Conservation (phyloP, 2,113 vertebrate genomes). For the Falco punctatus region DNA sequence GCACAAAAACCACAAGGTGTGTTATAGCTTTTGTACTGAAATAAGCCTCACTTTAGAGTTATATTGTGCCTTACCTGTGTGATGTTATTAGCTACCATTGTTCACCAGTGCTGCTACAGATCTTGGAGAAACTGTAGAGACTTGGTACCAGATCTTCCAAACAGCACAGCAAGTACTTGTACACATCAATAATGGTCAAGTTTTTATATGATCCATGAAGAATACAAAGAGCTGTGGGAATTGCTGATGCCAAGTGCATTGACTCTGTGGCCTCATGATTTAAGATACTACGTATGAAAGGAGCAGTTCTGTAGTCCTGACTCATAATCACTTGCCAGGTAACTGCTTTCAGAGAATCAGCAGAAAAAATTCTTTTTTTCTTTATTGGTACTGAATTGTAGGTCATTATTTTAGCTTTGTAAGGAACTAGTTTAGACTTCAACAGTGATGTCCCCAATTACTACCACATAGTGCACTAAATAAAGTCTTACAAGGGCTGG, state of each 20-base stretch:
- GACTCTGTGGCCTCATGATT: background rate
- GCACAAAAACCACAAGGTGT: background rate
- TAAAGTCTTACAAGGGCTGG: background rate
- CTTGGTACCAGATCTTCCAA: background rate
- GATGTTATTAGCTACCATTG: background rate
- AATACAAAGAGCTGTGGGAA: background rate
- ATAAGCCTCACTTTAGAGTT: background rate
- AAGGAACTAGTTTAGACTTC: background rate
- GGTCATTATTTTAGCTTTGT: background rate
- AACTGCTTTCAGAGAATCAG: background rate
- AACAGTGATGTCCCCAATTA: background rate
- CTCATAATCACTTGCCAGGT: background rate
- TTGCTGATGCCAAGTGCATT: background rate
- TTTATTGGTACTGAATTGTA: background rate
- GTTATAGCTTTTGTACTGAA: background rate
- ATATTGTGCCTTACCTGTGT: background rate
- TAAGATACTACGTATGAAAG: background rate
- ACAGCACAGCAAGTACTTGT: background rate
- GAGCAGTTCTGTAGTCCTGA: background rate
- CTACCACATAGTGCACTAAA: background rate
- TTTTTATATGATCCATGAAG: background rate
- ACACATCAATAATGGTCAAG: background rate
- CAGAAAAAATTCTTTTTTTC: background rate
- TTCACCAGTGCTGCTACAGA: background rate
- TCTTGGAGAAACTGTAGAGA: background rate